Percentiles rank a stretch among this genome's conserved stretches.
These are phyloP conservation scores for Pachyramphus minor DNA, from an alignment of 2,113 vertebrate genomes.

Conservation along the genomic window DNA sequence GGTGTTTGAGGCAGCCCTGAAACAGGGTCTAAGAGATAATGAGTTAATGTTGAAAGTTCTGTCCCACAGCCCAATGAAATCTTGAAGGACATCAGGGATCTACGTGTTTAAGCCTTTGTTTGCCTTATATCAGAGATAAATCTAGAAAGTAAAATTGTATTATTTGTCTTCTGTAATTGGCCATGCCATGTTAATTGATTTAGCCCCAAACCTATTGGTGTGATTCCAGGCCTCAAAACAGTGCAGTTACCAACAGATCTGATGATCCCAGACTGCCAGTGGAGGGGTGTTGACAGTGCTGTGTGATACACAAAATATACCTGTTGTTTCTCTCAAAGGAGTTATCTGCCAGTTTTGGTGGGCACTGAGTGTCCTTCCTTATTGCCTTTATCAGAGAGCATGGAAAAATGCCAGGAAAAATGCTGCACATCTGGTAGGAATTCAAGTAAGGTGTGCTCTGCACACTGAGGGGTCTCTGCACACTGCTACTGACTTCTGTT, in stretches of 20 bases:
- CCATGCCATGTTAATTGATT: background rate
- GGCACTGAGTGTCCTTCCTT: background rate
- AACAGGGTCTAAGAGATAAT: background rate
- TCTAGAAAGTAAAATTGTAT: background rate
- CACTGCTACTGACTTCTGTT: background rate
- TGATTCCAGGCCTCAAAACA: background rate
- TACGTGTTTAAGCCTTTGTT: background rate
- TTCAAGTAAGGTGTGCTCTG: rapidly evolving
- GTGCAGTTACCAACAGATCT: background rate
- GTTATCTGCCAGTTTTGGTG: background rate
- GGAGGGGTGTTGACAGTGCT: background rate
- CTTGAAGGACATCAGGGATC: background rate
- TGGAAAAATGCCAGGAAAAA: background rate
- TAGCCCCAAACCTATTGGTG: background rate
- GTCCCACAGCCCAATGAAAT: background rate
- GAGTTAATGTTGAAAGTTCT: background rate
- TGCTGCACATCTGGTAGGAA: background rate
- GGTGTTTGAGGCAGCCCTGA: background rate
- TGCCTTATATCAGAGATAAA: background rate
- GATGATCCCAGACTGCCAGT: background rate
- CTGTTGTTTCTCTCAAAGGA: background rate
- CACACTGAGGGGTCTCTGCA: background rate
- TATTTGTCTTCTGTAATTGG: background rate
- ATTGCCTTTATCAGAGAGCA: background rate
- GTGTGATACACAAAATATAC: background rate